phyloP scores from a whole-genome alignment of 2,888 invertebrate genomes.

The Dolomedes plantarius region DNA sequence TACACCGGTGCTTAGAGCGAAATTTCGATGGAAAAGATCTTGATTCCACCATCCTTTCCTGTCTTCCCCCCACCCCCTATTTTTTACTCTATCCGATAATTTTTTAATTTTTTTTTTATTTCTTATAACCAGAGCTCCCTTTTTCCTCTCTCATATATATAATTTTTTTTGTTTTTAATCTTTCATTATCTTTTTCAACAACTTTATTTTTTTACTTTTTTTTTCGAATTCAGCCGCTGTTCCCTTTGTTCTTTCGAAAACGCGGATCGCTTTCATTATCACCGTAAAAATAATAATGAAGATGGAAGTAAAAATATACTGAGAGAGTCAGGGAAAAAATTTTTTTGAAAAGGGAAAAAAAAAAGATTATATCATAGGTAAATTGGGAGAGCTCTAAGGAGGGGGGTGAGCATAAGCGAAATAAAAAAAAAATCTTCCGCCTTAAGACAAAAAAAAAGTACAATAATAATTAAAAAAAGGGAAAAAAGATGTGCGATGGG shows the following conservation, averaged over 20 bases:
- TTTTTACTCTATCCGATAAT: slow-evolving; percentile 19
- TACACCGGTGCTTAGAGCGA: slow-evolving; percentile 16
- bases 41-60: background rate
- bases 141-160: background rate
- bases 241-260: slow-evolving; percentile 53
- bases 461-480: slow-evolving; percentile 17
- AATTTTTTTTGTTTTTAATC: slow-evolving; percentile 62
- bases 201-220: slow-evolving; percentile 24
- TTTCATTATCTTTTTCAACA: slow-evolving; percentile 55
- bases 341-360: slow-evolving; percentile 16
- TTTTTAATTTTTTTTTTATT: slow-evolving; percentile 5
- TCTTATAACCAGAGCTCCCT: background rate
- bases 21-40: slow-evolving; percentile 63
- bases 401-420: background rate
- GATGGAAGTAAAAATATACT: slow-evolving; percentile 18
- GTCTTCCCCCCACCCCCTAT: background rate
- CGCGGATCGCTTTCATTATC: slow-evolving; percentile 66
- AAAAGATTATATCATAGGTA: slow-evolving; percentile 8
- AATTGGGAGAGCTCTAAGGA: slow-evolving; percentile 20
- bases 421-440: slow-evolving; percentile 20
- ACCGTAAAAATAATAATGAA: slow-evolving; percentile 69
- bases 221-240: slow-evolving; percentile 31
- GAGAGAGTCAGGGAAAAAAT: slow-evolving; percentile 16
- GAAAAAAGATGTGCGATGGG: background rate
- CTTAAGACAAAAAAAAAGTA: slow-evolving; percentile 30